Evolutionary conservation across 2,888 invertebrate genomes (phyloP), one percentile per base, ranked within the genome.

Genomic region (Eumerus sabulonum): DNA sequence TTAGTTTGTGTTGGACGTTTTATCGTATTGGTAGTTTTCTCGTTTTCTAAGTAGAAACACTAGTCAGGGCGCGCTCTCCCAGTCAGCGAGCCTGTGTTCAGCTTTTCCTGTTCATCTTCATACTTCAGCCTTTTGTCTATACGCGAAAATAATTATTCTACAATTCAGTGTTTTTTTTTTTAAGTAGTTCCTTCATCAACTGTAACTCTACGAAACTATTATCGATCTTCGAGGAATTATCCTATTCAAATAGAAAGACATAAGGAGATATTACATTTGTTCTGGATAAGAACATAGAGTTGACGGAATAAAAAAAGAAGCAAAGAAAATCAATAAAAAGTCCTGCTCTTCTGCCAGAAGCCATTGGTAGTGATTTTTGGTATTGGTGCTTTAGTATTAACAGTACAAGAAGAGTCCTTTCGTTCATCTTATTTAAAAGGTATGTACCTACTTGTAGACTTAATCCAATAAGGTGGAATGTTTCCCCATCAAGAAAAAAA

Each of bases 1-100:
- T 77, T 48, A 77, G 77, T 77, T 72, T 57, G 77, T 67, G 72
- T 53, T 77, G 63, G 51, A 77, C 77, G 47, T 72, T 63, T 72
- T 53, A 72, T 17, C 67, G 77, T 63, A 67, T 77, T 72, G 66
- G 72, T 57, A 68, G 62, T 36, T 63, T 72, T n/a, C 47, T 63
- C 50, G 40, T 72, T 40, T 27, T 27, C 27, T 7, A 27, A 9
- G 19, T 9, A 40, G 18, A 12, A 17, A 54, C 17, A 36, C 5
- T 19, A 62, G 45, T 56, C 64, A 71, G 38, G 53, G 63, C 50
- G 59, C 45, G 45, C 51, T 70, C 9, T 57, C 42, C 42, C 50
- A 19, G 38, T n/a, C n/a, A 51, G 62, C 62, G 62, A 59, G 12
- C 38, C 42, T 50, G 54, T 38, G 19, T 38, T 19, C 60, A 53